phyloP scores from a whole-genome alignment of 2,113 vertebrate genomes.

The Cyanoramphus novaezelandiae region DNA sequence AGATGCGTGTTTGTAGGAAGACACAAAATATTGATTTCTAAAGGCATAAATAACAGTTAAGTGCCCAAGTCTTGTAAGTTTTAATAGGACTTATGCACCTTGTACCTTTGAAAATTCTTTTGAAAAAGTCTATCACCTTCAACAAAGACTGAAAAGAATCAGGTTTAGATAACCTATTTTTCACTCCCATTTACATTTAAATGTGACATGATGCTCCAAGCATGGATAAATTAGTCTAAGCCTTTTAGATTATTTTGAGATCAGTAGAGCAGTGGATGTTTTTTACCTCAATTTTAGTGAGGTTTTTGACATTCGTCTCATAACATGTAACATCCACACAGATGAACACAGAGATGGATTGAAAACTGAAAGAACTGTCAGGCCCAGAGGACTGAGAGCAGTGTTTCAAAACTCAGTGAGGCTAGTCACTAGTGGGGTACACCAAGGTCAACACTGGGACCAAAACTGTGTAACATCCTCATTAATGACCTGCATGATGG shows the following conservation, averaged over 20 bases:
- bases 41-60: not conserved
- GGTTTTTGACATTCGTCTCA: not conserved
- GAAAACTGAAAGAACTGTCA: not conserved
- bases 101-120: not conserved
- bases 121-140: not conserved
- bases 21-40: not conserved
- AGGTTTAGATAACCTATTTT: not conserved
- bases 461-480: not conserved
- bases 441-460: not conserved
- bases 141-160: not conserved
- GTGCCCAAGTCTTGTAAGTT: not conserved
- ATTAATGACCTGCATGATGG: not conserved
- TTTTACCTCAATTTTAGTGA: not conserved
- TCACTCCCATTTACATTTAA: not conserved
- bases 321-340: not conserved
- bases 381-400: not conserved
- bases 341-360: not conserved
- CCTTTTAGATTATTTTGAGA: not conserved
- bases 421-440: not conserved
- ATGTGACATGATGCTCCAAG: not conserved
- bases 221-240: not conserved
- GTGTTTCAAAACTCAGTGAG: accelerated
- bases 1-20: not conserved
- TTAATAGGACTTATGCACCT: not conserved
- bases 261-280: not conserved